Percentiles rank a stretch among this genome's conserved stretches.
These are phyloP conservation scores for Dermatemys mawii DNA, from an alignment of 2,113 vertebrate species.

Conservation along the genomic window DNA sequence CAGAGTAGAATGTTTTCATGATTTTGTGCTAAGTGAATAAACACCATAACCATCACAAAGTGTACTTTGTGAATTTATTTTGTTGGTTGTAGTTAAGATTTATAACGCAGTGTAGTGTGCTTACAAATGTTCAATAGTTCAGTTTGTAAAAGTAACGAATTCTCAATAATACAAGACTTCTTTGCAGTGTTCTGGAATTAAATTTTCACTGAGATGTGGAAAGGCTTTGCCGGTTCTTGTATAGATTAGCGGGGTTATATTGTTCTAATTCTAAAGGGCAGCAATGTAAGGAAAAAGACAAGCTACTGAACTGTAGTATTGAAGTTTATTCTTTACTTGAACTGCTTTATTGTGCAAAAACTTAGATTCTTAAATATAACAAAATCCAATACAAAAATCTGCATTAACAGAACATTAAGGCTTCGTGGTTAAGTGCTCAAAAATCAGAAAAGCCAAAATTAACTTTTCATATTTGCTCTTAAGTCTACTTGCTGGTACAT, in stretches of 20 bases:
- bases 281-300: not conserved
- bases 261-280: not conserved
- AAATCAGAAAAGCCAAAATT: not conserved
- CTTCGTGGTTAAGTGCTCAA: not conserved
- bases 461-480: not conserved
- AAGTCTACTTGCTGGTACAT: not conserved
- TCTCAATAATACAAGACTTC: not conserved
- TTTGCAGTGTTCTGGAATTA: not conserved
- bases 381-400: not conserved
- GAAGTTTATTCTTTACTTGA: not conserved
- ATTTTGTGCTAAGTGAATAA: not conserved
- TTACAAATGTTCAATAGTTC: not conserved
- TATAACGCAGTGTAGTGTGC: not conserved
- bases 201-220: not conserved
- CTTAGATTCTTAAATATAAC: not conserved
- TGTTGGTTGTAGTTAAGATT: not conserved
- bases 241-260: not conserved
- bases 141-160: not conserved
- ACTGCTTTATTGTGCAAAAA: not conserved
- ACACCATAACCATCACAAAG: not conserved
- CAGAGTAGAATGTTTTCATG: not conserved
- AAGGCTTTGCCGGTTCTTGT: not conserved
- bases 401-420: not conserved
- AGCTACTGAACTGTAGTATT: not conserved
- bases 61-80: not conserved